A percentile compares a stretch with the other conserved stretches of the same genome.
These are phyloP conservation scores for Scartelaos histophorus DNA, from an alignment of 2,113 vertebrate species.

Conservation along the genomic window DNA sequence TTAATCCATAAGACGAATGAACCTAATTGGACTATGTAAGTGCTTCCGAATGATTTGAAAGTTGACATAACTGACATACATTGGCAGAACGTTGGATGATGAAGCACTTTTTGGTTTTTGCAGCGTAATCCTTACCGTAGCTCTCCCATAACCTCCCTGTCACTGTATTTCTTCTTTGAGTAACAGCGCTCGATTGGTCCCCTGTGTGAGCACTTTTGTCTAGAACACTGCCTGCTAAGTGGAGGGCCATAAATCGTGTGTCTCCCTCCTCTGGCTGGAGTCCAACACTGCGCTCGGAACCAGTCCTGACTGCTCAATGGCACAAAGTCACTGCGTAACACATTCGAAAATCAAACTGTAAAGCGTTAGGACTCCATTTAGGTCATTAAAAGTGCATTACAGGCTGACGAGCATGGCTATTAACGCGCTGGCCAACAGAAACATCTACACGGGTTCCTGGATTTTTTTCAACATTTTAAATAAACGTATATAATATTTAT, in stretches of 20 bases:
- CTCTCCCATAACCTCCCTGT: no score
- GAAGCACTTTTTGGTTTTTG: no score
- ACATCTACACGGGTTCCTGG: neutral
- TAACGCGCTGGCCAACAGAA: neutral
- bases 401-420: neutral
- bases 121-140: no score
- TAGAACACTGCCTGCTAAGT: neutral
- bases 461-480: neutral
- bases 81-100: no score
- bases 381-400: constrained; percentile 23
- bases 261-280: constrained; percentile 28
- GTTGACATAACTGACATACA: no score
- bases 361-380: constrained; percentile 8
- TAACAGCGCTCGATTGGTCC: neutral
- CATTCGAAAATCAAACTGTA: constrained; percentile 36
- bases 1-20: no score
- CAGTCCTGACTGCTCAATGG: constrained; percentile 13
- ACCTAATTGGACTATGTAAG: no score
- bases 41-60: no score
- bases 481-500: no score
- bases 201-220: neutral
- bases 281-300: constrained; percentile 15
- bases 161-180: neutral
- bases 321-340: constrained; percentile 36
- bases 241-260: constrained; percentile 1